Evolutionary conservation across 2,113 vertebrate species (phyloP).

Genomic region (Oophaga pumilio): DNA sequence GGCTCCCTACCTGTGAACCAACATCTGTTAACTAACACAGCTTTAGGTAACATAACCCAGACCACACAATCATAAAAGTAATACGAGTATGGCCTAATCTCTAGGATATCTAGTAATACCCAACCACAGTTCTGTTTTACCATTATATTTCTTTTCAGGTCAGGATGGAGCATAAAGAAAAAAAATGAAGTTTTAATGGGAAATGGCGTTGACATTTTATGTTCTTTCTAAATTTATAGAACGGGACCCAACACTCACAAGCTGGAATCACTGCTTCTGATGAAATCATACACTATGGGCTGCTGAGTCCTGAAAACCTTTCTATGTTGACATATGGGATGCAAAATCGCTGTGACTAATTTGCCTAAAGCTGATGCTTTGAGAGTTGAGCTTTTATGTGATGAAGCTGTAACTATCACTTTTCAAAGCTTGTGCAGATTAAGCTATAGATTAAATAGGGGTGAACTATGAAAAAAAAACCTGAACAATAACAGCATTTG

Average conservation of each 20-base stretch:
- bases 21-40: not conserved
- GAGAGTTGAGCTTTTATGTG: constrained; percentile 50
- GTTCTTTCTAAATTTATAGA: constrained; percentile 9
- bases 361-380: constrained; percentile 55
- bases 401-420: constrained; percentile 53
- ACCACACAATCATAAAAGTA: constrained; percentile 4
- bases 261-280: not conserved
- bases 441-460: constrained; percentile 45
- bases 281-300: constrained; percentile 5
- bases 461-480: constrained; percentile 34
- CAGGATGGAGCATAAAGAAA: not conserved
- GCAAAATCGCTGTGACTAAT: constrained; percentile 55
- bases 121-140: not conserved
- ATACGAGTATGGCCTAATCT: not conserved
- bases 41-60: not conserved
- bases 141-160: not conserved
- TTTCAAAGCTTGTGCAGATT: constrained; percentile 54
- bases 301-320: constrained; percentile 25
- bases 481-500: constrained; percentile 38
- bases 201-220: not conserved
- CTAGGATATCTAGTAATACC: not conserved
- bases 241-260: not conserved
- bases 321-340: constrained; percentile 54
- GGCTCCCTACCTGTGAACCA: not conserved
- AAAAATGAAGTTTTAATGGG: not conserved